Evolutionary conservation across 2,113 vertebrate species (phyloP).

Genomic region (Pycnonotus jocosus): DNA sequence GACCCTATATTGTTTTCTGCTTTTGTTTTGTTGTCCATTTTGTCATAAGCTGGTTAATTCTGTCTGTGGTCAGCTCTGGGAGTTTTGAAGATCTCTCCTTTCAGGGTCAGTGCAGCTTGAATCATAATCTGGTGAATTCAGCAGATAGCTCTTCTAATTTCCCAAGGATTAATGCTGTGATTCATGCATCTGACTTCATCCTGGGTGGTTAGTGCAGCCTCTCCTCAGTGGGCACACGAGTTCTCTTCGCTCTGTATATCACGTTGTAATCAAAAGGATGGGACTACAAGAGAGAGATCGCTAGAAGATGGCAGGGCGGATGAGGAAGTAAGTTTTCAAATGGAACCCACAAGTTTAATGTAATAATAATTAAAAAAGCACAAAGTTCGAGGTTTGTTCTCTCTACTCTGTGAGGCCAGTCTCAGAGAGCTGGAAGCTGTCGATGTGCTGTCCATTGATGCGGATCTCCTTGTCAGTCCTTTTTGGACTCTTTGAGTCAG

Average conservation of each 20-base stretch:
- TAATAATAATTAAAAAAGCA: slow-evolving; percentile 39
- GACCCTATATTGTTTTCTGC: background rate
- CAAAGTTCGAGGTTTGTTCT: slow-evolving; percentile 27
- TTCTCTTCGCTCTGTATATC: background rate
- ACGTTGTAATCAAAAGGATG: slow-evolving; percentile 3
- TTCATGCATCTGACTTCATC: background rate
- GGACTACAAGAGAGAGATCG: background rate
- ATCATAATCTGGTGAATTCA: slow-evolving; percentile 31
- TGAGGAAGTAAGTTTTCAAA: slow-evolving; percentile 14
- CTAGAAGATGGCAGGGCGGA: slow-evolving; percentile 15
- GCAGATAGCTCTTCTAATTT: slow-evolving; percentile 2
- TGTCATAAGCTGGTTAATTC: background rate
- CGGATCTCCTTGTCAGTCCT: slow-evolving; percentile 88
- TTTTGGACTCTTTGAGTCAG: slow-evolving; percentile 74
- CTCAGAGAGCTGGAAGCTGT: slow-evolving; percentile 78
- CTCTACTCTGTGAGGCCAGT: slow-evolving; percentile 72
- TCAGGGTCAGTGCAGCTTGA: background rate
- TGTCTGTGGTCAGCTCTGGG: background rate
- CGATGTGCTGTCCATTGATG: slow-evolving; percentile 82
- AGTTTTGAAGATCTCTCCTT: slow-evolving; percentile 17
- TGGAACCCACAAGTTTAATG: slow-evolving; percentile 49
- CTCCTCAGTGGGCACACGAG: background rate
- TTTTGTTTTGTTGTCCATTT: background rate
- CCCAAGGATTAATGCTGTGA: background rate
- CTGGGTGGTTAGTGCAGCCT: background rate